These are phyloP conservation scores for Sycobia sp. DNA, from an alignment of 1,140 invertebrate genomes.

Conservation along the genomic window DNA sequence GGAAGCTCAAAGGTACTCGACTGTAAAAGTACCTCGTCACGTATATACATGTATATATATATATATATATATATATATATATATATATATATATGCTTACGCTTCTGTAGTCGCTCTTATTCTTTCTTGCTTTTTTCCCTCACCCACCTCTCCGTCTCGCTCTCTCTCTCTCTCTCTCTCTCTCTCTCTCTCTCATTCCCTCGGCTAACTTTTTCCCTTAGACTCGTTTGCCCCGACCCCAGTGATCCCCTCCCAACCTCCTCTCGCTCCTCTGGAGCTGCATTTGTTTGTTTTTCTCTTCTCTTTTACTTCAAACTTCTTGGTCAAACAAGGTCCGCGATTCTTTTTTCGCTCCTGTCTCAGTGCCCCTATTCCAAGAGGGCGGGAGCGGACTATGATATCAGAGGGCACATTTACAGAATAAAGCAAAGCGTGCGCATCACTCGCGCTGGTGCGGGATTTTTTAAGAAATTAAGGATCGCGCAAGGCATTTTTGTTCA, in stretches of 20 bases:
- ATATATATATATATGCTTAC: too few species aligned
- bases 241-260: too few species aligned
- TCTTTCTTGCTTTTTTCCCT: background rate
- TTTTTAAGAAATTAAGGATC: conserved; percentile 19
- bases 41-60: background rate
- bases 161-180: too few species aligned
- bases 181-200: background rate
- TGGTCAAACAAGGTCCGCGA: conserved; percentile 13
- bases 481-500: background rate
- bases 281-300: background rate
- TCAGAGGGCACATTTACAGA: conserved; percentile 19
- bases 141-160: background rate
- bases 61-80: too few species aligned
- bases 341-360: background rate
- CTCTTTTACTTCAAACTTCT: conserved; percentile 9
- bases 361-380: background rate
- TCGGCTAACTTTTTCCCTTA: background rate
- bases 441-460: background rate
- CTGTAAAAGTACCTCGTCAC: conserved; percentile 14
- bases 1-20: conserved; percentile 21
- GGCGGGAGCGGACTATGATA: background rate
- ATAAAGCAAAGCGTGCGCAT: conserved; percentile 11
- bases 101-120: background rate
- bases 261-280: background rate
- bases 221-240: background rate